These are phyloP conservation scores for Acronicta aceris DNA, from an alignment of 2,888 invertebrate species.

Conservation along the genomic window DNA sequence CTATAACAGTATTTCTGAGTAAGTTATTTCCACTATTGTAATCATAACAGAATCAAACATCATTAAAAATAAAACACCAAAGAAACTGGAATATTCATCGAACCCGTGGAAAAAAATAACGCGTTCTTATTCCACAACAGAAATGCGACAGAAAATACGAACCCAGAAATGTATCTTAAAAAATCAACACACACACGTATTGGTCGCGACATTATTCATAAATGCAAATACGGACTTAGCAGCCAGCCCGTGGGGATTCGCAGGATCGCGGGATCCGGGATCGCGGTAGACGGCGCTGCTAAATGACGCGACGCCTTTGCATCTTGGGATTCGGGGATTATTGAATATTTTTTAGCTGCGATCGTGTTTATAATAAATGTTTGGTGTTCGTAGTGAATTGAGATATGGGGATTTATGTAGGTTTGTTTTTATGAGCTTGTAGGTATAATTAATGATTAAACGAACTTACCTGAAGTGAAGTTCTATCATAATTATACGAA, in stretches of 20 bases:
- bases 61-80: constrained; percentile 12
- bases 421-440: constrained; percentile 14
- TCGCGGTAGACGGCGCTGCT: constrained; percentile 42
- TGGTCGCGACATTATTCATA: constrained; percentile 63
- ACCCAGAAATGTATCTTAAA: constrained; percentile 55
- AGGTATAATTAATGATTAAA: too few species aligned
- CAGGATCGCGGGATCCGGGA: constrained; percentile 27
- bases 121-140: constrained; percentile 4
- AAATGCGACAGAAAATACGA: constrained; percentile 33
- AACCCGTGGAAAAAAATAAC: constrained; percentile 15
- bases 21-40: background rate
- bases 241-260: constrained; percentile 49
- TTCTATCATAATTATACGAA: too few species aligned
- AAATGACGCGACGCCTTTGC: constrained; percentile 55
- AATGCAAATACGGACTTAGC: constrained; percentile 63
- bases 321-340: constrained; percentile 52
- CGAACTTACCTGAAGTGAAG: too few species aligned
- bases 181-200: constrained; percentile 53
- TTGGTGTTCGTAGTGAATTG: constrained; percentile 9
- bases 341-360: constrained; percentile 56
- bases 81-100: constrained; percentile 18
- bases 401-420: constrained; percentile 19
- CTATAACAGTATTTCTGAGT: background rate
- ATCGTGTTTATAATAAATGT: constrained; percentile 40
- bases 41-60: background rate